Base-by-base conservation (phyloP, 1,140 invertebrate species). In the Heliconius eleuchia region DNA sequence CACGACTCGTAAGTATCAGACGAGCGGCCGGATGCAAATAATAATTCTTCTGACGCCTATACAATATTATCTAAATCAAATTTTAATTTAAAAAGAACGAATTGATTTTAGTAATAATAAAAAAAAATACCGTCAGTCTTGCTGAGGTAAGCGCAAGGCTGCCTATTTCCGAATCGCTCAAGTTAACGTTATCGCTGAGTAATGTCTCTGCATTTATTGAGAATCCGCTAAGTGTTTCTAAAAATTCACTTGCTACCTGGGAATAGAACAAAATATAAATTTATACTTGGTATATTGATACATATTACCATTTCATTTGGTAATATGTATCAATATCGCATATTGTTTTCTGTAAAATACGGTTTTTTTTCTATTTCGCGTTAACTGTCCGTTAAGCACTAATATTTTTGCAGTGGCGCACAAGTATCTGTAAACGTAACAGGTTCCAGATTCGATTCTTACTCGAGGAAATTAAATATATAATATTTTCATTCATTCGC, bases 11-110 rank as follows among this genome's bases (percentile, higher is more conserved):
- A 94, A 23, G 87, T 91, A 42, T 84, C 87, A 27, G 92, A 94
- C 18, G 91, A 93, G 76, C 91, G 80, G 8, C 89, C 87, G 3
- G 92, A 92, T 60, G 90, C 82, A 39, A 92, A 91, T 55, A 92
- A 91, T 55, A 92, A 77, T 83, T 94, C 91, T 86, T 94, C 91
- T 18, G 92, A 91, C 13, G 85, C 84, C 92, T 94, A 37, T 34
- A 86, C 75, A 66, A 50, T 37, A 37, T 37, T 37, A 37, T 37
- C 34, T 37, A 7, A 5, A 71, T 27, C 66, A 18, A 34, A 8
- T 19, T 73, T 16, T 57, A 23, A 57, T 11, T n/a, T 57, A 57
- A 23, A 23, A 11, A 57, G 19, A 57, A 57, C 8, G 8, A 23
- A 11, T 57, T 57, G 0, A 3, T 57, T 57, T 57, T 23, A 23